phyloP scores from a whole-genome alignment of 2,113 vertebrate species.

The Lagopus muta region DNA sequence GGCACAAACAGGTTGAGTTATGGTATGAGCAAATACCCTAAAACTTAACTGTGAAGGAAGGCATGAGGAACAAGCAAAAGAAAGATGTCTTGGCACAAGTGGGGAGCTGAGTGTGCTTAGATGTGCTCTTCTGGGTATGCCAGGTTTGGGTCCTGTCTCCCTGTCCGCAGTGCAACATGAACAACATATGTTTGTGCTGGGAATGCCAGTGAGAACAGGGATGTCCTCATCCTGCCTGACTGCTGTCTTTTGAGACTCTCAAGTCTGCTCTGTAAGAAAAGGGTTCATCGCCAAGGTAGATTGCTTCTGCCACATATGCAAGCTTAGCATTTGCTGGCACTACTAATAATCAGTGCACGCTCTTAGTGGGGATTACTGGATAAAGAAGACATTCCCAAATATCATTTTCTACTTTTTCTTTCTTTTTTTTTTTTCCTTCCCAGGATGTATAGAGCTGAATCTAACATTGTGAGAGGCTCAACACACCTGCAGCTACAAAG shows the following conservation, averaged over 20 bases:
- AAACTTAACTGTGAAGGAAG: not conserved
- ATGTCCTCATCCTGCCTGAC: not conserved
- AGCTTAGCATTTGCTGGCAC: not conserved
- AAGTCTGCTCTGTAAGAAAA: not conserved
- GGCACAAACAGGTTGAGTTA: not conserved
- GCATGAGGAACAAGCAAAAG: not conserved
- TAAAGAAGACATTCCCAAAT: not conserved
- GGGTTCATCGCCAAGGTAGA: not conserved
- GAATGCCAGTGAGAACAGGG: not conserved
- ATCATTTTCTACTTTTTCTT: not conserved
- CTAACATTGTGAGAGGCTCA: not conserved
- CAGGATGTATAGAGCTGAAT: not conserved
- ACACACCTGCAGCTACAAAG: not conserved
- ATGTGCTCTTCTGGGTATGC: not conserved
- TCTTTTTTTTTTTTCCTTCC: not conserved
- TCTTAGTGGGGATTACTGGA: not conserved
- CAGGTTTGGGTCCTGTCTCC: not conserved
- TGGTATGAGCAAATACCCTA: not conserved
- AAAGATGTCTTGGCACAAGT: not conserved
- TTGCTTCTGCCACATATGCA: not conserved
- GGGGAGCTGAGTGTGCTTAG: not conserved
- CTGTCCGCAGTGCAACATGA: not conserved
- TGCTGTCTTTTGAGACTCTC: not conserved
- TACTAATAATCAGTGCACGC: not conserved
- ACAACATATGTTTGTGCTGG: not conserved